Evolutionary conservation across 2,888 invertebrate genomes (phyloP).

Genomic region (Aromia moschata): DNA sequence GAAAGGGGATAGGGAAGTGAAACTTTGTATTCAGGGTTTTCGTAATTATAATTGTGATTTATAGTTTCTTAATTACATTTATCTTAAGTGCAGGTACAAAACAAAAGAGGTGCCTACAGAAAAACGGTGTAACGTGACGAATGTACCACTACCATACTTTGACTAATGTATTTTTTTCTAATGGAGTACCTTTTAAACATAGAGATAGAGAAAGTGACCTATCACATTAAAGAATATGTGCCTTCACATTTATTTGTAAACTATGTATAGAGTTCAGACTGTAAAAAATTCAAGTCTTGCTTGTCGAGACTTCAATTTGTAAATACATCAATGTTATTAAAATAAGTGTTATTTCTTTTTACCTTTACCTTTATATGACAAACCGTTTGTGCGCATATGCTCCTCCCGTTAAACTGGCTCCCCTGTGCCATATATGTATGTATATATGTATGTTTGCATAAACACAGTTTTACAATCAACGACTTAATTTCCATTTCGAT

Average conservation of each 20-base stretch:
- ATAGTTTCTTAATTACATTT: conserved; percentile 40
- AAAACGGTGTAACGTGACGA: conserved; percentile 27
- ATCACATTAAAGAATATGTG: conserved; percentile 50
- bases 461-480: too few relatives aligned
- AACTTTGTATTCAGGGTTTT: conserved; percentile 46
- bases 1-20: conserved; percentile 36
- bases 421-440: too few relatives aligned
- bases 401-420: too few relatives aligned
- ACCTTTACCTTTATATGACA: too few relatives aligned
- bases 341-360: conserved; percentile 8
- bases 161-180: conserved; percentile 26
- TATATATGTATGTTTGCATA: too few relatives aligned
- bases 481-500: too few relatives aligned
- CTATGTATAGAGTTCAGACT: conserved; percentile 48
- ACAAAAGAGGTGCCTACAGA: conserved; percentile 40
- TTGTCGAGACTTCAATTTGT: conserved; percentile 32
- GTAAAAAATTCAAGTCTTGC: conserved; percentile 41
- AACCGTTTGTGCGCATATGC: too few relatives aligned
- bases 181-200: conserved; percentile 27
- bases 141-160: conserved; percentile 27
- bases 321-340: conserved; percentile 41
- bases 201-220: conserved; percentile 34
- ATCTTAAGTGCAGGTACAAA: conserved; percentile 39
- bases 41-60: conserved; percentile 46
- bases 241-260: conserved; percentile 50